Evolutionary conservation across 2,888 invertebrate genomes (phyloP), one percentile per base, ranked within the genome.

Genomic region (Sinopyrophorus schimmeli): DNA sequence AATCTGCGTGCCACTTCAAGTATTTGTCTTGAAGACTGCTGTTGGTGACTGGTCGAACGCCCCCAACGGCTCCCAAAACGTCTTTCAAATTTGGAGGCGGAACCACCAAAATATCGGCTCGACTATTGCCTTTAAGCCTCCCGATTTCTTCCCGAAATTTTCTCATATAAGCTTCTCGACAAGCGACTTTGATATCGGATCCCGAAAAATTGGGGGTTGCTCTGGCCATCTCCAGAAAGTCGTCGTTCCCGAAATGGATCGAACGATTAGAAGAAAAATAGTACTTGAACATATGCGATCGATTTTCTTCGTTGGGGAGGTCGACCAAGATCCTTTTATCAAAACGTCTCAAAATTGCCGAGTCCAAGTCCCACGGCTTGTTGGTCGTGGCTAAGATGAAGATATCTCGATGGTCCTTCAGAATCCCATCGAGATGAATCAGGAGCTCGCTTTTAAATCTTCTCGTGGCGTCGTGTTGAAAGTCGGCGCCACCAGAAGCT

Each of bases 341-440:
- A 43, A 96, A 78, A 42, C 96, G 79, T 26, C 96, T 76, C 24
- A 96, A 73, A 74, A 96, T 83, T 0, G 96, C 94, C 54, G 86
- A 78, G 68, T 95, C 95, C 53, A 96, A 80, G 67, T 91, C 89
- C 96, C 95, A 96, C 1, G 96, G 96, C 61, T 89, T 78, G 73
- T 96, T 96, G 1, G 95, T 92, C 49, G 92, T 91, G 9, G 92
- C 93, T 35, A 96, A 77, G 30, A 89, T 76, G 69, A 88, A 88
- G 49, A 87, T 85, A n/a, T 84, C 82, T 16, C 81, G 78, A 7
- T 80, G 72, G 3, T 77, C 77, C 2, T 80, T 74, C 31, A 79
- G 74, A 39, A 84, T 75, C 1, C 94, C 94, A 67, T 96, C 96
- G 61, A 96, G 78, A 68, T 93, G 87, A 1, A 89, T 84, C 5